Evolutionary conservation across 2,113 vertebrate species (phyloP), one percentile per base, ranked within the genome.

Genomic region (Hypanus sabinus): DNA sequence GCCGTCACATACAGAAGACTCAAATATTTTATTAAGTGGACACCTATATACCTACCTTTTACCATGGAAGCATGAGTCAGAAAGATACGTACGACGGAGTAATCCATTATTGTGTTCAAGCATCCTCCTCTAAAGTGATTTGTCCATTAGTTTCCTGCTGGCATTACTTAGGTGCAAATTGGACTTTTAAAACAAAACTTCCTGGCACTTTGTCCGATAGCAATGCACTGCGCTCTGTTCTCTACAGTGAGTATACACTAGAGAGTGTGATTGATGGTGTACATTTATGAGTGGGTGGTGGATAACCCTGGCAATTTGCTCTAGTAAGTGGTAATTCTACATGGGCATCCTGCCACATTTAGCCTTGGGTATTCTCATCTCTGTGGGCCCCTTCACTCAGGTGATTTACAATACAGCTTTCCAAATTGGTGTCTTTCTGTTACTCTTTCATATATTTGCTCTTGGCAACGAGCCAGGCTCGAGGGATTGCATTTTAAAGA

Each of bases 341-440:
- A 68, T 33, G 85, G 85, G 85, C 85, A 90, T 65, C n/a, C 33
- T 90, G 85, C 85, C 85, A 90, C 85, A 68, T 65, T 90, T 65
- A 90, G n/a, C n/a, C 85, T 90, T 90, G 60, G 85, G 60, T n/a
- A 65, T 62, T 33, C 60, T 90, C 57, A 60, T 90, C 85, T 88
- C 27, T 20, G 60, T 90, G 60, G 60, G 85, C 60, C 85, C 62
- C 57, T 90, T 62, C 30, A 65, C 85, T 62, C 85, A 90, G 85
- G 85, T 90, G 85, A 65, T 90, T 90, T 90, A 90, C 85, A 33
- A n/a, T 65, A 30, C 85, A 68, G 62, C 85, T 90, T 65, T 90
- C 85, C 60, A 90, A n/a, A 20, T 68, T 68, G 14, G 85, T 65
- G 30, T 90, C 60, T 90, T 36, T 90, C 85, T 90, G 30, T 33